Base-by-base conservation (phyloP, 2,888 invertebrate species). In the Flexamia atlantica region DNA sequence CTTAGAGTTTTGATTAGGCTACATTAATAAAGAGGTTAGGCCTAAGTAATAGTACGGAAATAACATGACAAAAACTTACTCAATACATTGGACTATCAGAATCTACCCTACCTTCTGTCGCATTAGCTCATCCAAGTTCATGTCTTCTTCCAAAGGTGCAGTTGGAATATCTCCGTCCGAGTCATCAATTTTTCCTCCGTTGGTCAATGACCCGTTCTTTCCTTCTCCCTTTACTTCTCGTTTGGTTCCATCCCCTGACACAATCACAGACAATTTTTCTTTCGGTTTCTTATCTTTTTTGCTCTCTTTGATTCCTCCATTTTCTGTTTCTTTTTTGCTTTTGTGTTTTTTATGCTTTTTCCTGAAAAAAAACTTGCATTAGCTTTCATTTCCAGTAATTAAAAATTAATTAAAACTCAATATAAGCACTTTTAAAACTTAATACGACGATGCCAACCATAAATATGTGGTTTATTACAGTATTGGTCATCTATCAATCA, bases 101-200 rank as follows among this genome's bases (percentile, higher is more conserved):
- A n/a, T n/a, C n/a, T n/a, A n/a, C n/a, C n/a, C 88, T 88, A 96
- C 97, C 90, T 97, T 97, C 89, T 97, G 97, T 88, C 94, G 95
- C 97, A 97, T 97, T 84, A 97, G 91, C 87, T 97, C 97, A 88
- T 97, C 97, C 36, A 97, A 90, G 89, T 97, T 97, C 87, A 97
- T 93, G 88, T 97, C 97, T 86, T 97, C 97, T 89, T 97, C 97
- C 84, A 96, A 95, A 84, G 95, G 93, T 12, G 93, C 93, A 83
- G 96, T 93, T 10, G 93, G 93, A 84, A 96, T 93, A 86, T 93
- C 93, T 85, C 96, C 93, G 86, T 93, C 88, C 4, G 86, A 85
- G 84, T 95, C 86, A 17, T 57, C 46, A 20, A 36, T 68, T 32
- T 84, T 83, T 23, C 50, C 82, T 40, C 79, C 84, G 81, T 84